phyloP scores from a whole-genome alignment of 2,888 invertebrate genomes.

The Quadroppia sp. region DNA sequence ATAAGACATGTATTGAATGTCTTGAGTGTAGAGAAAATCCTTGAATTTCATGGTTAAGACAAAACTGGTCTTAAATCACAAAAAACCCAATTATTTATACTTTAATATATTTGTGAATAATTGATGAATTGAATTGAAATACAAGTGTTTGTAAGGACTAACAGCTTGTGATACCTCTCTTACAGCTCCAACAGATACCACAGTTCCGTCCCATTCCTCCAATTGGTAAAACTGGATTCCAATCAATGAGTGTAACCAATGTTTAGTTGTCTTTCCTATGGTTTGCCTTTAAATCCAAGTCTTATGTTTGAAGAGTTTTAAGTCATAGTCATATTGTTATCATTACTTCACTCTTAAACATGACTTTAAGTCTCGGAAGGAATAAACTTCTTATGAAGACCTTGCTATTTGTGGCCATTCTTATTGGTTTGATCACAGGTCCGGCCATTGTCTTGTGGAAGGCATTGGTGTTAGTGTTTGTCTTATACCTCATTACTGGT shows the following conservation, averaged over 20 bases:
- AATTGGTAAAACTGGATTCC: conserved; percentile 2
- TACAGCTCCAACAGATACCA: neutral
- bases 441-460: conserved; percentile 26
- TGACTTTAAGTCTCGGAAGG: conserved; percentile 6
- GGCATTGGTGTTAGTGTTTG: conserved; percentile 5
- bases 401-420: conserved; percentile 26
- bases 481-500: conserved; percentile 37
- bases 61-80: neutral
- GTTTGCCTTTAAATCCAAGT: neutral
- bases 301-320: neutral
- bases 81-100: too few relatives aligned
- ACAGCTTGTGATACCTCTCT: neutral
- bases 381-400: conserved; percentile 17
- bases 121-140: too few relatives aligned
- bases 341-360: neutral
- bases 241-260: neutral
- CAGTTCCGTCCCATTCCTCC: conserved; percentile 11
- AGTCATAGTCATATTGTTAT: neutral
- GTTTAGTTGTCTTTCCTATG: conserved; percentile 1
- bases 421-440: conserved; percentile 15
- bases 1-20: neutral
- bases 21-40: neutral
- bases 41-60: neutral
- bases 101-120: too few relatives aligned
- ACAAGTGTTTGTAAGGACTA: too few relatives aligned